phyloP scores from a whole-genome alignment of 2,113 vertebrate genomes.

The Bos taurus region DNA sequence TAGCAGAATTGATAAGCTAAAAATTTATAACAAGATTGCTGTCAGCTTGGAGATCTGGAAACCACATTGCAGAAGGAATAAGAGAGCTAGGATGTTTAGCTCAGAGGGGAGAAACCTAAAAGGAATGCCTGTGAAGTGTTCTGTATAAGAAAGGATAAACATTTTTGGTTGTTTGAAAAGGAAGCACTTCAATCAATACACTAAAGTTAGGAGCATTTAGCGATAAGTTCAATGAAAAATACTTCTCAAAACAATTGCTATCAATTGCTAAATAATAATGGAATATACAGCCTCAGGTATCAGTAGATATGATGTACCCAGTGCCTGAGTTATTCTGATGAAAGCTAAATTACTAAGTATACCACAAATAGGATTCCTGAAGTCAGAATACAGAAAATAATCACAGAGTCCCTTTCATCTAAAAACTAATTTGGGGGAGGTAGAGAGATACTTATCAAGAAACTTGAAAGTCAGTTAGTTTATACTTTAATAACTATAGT shows the following conservation, averaged over 20 bases:
- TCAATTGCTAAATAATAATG: background rate
- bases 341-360: background rate
- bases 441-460: background rate
- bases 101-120: background rate
- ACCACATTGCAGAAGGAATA: background rate
- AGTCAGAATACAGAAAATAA: background rate
- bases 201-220: background rate
- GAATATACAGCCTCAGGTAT: background rate
- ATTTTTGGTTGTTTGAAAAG: background rate
- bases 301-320: background rate
- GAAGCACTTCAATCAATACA: background rate
- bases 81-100: background rate
- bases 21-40: background rate
- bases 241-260: background rate
- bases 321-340: background rate
- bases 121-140: background rate
- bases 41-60: background rate
- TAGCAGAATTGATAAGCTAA: background rate
- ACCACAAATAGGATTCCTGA: background rate
- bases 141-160: background rate
- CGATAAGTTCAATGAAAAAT: background rate
- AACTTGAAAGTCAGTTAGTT: background rate
- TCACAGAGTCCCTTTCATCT: background rate
- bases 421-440: background rate
- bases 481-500: background rate